Evolutionary conservation across 2,888 invertebrate genomes (phyloP).

Genomic region (Nysson spinosus): DNA sequence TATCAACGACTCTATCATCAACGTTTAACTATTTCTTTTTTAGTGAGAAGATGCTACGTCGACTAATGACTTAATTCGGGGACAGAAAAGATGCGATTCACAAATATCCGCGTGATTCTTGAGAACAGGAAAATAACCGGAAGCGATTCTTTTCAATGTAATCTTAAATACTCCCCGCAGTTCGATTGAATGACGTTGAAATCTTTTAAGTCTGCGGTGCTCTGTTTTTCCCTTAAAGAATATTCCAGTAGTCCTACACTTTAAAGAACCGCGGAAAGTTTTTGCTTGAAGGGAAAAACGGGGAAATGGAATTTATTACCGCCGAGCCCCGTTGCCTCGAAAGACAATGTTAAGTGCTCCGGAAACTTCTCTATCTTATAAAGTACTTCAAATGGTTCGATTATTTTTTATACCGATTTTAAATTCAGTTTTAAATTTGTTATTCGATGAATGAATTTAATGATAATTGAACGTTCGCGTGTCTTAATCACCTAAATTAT

Average conservation of each 20-base stretch:
- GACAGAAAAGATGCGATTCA: not conserved
- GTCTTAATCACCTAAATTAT: too few relatives aligned
- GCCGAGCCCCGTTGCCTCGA: not conserved
- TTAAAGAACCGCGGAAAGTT: constrained; percentile 21
- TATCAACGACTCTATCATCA: too few relatives aligned
- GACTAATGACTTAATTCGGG: too few relatives aligned
- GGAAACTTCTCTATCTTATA: constrained; percentile 31
- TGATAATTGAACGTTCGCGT: too few relatives aligned
- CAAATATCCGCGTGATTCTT: not conserved
- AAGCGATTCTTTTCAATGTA: constrained; percentile 4
- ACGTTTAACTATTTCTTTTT: too few relatives aligned
- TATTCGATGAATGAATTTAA: too few relatives aligned
- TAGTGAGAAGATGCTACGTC: too few relatives aligned
- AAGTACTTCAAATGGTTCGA: constrained; percentile 14
- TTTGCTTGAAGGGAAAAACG: constrained; percentile 5
- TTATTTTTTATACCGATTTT: too few relatives aligned
- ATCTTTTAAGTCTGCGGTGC: constrained; percentile 45
- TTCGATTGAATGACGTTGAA: constrained; percentile 47
- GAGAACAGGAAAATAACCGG: not conserved
- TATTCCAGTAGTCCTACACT: constrained; percentile 3
- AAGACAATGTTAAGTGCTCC: constrained; percentile 20
- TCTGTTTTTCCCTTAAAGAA: constrained; percentile 42
- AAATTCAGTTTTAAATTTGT: too few relatives aligned
- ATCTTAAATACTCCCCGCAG: constrained; percentile 11
- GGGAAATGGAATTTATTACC: constrained; percentile 37